Conservation (phyloP, 2,797 vertebrate species). For the Rhabdomys pumilio region DNA sequence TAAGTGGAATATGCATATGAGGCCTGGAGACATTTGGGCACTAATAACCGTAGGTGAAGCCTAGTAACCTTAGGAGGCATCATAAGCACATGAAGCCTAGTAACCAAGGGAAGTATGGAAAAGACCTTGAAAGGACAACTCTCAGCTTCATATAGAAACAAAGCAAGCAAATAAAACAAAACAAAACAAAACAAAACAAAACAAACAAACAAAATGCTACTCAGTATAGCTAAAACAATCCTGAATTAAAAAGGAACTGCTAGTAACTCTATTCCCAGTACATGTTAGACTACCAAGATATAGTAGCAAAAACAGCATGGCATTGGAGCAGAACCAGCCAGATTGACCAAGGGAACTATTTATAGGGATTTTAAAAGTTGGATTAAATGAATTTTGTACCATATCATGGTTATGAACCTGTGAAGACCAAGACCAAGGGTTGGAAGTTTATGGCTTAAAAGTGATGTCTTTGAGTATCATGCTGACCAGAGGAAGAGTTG, state of each 20-base stretch:
- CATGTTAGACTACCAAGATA: background rate
- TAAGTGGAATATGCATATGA: background rate
- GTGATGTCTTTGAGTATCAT: background rate
- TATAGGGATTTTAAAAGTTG: background rate
- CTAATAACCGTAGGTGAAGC: background rate
- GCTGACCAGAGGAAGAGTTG: background rate
- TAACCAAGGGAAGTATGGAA: background rate
- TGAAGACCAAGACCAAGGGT: background rate
- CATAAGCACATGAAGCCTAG: background rate
- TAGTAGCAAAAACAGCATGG: background rate
- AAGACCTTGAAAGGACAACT: background rate
- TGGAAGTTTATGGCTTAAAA: background rate
- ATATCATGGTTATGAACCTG: background rate
- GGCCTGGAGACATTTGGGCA: background rate
- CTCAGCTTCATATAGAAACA: background rate
- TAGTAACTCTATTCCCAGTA: background rate
- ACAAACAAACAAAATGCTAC: accelerated
- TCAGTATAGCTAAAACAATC: background rate
- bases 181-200: no score
- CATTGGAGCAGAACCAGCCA: no score
- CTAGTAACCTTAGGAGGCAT: background rate
- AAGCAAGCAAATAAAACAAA: no score
- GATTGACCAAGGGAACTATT: no score
- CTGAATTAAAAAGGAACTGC: background rate
- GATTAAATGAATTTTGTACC: background rate